Evolutionary conservation across 2,113 vertebrate species (phyloP), one percentile per base, ranked within the genome.

Genomic region (Sciurus niger): DNA sequence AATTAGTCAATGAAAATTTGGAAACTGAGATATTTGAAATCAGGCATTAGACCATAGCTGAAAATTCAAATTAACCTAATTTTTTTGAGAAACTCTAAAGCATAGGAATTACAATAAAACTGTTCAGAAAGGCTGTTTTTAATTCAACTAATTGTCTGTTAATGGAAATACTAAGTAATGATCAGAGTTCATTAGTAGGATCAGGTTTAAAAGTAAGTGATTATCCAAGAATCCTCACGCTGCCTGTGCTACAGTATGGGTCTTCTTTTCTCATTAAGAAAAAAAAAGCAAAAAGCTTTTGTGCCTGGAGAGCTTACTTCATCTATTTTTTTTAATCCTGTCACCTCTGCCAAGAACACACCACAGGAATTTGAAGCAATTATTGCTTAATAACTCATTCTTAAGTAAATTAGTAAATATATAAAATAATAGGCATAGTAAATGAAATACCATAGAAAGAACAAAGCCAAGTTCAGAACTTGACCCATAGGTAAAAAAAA

Each of bases 391-490:
- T 80, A 90, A 84, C 10, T 78, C 28, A 67, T 24, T 67, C 65
- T n/a, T 70, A 70, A 17, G 13, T 5, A 58, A 58, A 68, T 24
- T 37, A 34, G 55, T 48, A 90, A 53, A 60, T 80, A 70, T 18
- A 87, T 84, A 58, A 74, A 80, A 86, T 85, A 84, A 53, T 70
- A 94, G 18, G 10, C n/a, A 77, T 30, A 73, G 6, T n/a, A 90
- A 37, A 65, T 79, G 14, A 53, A 88, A 80, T 84, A 20, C 4
- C 24, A 88, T 6, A 2, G 76, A 90, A 84, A 93, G 24, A 96
- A 82, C 5, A 63, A 89, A 97, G 43, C 8, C 24, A 76, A 72
- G 18, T 84, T 94, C 40, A 88, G 65, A 80, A 76, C 24, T 37
- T 17, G 32, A 68, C 14, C 24, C 12, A 25, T 4, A 60, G 5